Evolutionary conservation across 1,140 invertebrate species (phyloP).

Genomic region (Heliothis subflexa): DNA sequence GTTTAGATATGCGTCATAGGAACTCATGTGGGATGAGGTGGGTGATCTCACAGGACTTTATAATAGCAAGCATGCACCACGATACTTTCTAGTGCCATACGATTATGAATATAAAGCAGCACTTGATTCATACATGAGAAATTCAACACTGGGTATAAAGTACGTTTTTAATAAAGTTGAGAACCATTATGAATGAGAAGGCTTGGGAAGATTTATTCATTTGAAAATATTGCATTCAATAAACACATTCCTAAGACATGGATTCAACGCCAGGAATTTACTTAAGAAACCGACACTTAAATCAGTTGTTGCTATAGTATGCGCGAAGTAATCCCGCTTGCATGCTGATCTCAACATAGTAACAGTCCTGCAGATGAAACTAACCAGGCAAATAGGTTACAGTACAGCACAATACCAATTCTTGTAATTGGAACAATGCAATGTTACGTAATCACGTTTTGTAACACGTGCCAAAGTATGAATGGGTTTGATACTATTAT

Average conservation of each 20-base stretch:
- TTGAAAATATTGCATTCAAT: conserved; percentile 20
- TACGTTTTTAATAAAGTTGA: conserved; percentile 19
- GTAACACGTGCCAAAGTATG: conserved; percentile 50
- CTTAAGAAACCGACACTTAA: conserved; percentile 27
- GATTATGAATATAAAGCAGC: conserved; percentile 4
- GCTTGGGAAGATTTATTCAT: not conserved
- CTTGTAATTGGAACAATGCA: conserved; percentile 58
- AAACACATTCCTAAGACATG: conserved; percentile 1
- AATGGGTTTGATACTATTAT: conserved; percentile 63
- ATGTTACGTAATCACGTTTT: conserved; percentile 54
- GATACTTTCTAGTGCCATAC: conserved; percentile 19
- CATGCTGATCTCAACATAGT: conserved; percentile 24
- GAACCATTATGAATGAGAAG: not conserved
- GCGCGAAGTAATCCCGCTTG: conserved; percentile 23
- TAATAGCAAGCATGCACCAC: not conserved
- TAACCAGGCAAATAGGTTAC: conserved; percentile 54
- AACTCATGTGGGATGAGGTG: conserved; percentile 12
- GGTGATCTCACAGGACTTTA: conserved; percentile 15
- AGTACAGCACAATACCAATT: conserved; percentile 54
- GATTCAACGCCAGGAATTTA: conserved; percentile 9
- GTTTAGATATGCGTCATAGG: conserved; percentile 10
- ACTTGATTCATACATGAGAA: conserved; percentile 5
- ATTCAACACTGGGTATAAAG: conserved; percentile 3
- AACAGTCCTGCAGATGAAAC: conserved; percentile 38
- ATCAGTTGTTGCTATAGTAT: conserved; percentile 13